Conservation (phyloP, 2,797 vertebrate genomes). For the Eupleurogrammus muticus region DNA sequence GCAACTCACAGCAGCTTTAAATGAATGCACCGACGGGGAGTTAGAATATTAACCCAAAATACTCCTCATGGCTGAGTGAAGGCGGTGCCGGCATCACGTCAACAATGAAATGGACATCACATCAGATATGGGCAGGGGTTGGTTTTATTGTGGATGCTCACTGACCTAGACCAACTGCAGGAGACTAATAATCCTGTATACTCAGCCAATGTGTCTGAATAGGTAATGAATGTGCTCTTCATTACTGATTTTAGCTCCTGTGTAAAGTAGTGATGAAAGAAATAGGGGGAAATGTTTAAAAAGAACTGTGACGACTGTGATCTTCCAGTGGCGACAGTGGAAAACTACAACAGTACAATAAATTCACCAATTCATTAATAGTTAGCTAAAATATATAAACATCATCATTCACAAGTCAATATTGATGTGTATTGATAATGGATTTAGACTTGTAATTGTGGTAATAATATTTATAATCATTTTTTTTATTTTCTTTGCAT, state of each 20-base stretch:
- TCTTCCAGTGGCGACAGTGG: conserved; percentile 25
- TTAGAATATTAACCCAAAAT: conserved; percentile 62
- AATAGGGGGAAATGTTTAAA: too few species aligned
- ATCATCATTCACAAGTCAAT: too few species aligned
- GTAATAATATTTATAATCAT: too few species aligned
- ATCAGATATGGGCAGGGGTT: conserved; percentile 16
- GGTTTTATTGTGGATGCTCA: conserved; percentile 68
- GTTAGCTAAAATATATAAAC: too few species aligned
- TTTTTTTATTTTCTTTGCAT: too few species aligned
- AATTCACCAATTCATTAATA: too few species aligned
- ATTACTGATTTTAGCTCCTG: too few species aligned
- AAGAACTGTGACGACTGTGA: too few species aligned
- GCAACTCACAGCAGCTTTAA: conserved; percentile 56
- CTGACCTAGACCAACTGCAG: conserved; percentile 67
- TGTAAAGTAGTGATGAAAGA: too few species aligned
- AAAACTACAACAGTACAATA: conserved; percentile 20
- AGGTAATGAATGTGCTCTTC: conserved; percentile 4
- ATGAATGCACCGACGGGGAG: conserved; percentile 62
- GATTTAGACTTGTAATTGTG: too few species aligned
- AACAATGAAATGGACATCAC: conserved; percentile 59
- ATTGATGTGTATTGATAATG: too few species aligned
- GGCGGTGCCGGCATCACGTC: conserved; percentile 53
- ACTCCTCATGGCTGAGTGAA: conserved; percentile 61
- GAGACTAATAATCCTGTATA: conserved; percentile 41
- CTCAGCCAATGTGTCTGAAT: conserved; percentile 10